Conservation (phyloP, 35 echinoderm and acorn worm species). For the Stichopus chloronotus region DNA sequence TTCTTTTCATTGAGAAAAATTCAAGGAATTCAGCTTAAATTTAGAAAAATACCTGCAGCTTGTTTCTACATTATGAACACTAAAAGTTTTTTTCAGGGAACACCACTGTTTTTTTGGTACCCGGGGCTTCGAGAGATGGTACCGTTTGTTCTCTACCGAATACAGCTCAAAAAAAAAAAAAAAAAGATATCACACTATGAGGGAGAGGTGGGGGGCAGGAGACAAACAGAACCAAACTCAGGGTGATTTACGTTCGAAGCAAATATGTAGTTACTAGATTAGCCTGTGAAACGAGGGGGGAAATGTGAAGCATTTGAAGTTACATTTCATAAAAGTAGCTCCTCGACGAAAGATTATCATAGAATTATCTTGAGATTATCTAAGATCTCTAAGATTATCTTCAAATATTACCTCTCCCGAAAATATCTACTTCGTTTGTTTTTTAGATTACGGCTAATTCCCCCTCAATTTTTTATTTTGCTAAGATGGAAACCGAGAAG, state of each 20-base stretch:
- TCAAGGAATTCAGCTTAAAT: slow-evolving; percentile 30
- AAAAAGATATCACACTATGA: neutral
- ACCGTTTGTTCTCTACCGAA: neutral
- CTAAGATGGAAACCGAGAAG: too few relatives aligned
- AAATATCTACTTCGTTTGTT: too few relatives aligned
- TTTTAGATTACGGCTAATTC: too few relatives aligned
- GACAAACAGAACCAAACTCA: neutral
- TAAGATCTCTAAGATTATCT: too few relatives aligned
- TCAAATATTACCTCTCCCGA: too few relatives aligned
- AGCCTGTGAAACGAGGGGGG: neutral
- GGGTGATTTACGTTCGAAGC: neutral
- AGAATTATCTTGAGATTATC: too few relatives aligned
- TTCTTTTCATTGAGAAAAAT: slow-evolving; percentile 7
- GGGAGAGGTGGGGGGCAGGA: neutral
- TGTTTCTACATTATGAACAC: neutral
- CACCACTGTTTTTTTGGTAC: slow-evolving; percentile 1
- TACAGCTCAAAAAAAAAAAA: neutral
- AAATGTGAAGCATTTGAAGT: neutral
- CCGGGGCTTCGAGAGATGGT: neutral
- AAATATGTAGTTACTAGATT: neutral
- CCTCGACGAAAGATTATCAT: too few relatives aligned
- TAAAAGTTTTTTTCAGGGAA: neutral
- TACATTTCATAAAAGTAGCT: too few relatives aligned
- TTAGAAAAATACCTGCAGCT: slow-evolving; percentile 37
- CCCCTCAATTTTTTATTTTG: too few relatives aligned